Evolutionary conservation across 2,113 vertebrate genomes (phyloP).

Genomic region (Rhegmatorhina hoffmannsi): DNA sequence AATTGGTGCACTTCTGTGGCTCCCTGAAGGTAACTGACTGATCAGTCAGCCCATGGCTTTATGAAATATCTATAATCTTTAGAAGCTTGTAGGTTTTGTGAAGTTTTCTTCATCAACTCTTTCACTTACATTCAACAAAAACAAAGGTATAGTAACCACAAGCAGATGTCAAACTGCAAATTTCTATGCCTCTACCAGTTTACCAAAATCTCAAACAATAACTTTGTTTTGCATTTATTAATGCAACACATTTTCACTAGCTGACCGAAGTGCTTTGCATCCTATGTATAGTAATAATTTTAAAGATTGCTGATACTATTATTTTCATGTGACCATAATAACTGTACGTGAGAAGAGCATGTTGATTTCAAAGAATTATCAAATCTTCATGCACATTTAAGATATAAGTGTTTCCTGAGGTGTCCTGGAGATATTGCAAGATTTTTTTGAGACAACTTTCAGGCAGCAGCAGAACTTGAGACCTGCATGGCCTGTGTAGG

Average conservation of each 20-base stretch:
- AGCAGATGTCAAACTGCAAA: neutral
- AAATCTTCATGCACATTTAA: neutral
- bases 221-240: neutral
- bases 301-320: neutral
- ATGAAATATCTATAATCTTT: neutral
- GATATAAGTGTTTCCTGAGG: neutral
- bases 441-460: neutral
- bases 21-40: neutral
- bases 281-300: neutral
- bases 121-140: neutral
- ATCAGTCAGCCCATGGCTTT: fast-evolving
- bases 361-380: neutral
- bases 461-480: neutral
- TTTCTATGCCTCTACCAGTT: neutral
- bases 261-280: neutral
- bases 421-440: neutral
- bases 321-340: neutral
- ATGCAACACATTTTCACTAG: neutral
- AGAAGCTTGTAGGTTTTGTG: fast-evolving
- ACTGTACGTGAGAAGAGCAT: fast-evolving
- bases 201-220: neutral
- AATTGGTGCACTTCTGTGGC: neutral
- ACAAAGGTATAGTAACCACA: neutral
- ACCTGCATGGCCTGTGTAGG: neutral
- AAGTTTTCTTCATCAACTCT: neutral